Base-by-base conservation (phyloP, 2,888 invertebrate species). In the Resseliella maxima region DNA sequence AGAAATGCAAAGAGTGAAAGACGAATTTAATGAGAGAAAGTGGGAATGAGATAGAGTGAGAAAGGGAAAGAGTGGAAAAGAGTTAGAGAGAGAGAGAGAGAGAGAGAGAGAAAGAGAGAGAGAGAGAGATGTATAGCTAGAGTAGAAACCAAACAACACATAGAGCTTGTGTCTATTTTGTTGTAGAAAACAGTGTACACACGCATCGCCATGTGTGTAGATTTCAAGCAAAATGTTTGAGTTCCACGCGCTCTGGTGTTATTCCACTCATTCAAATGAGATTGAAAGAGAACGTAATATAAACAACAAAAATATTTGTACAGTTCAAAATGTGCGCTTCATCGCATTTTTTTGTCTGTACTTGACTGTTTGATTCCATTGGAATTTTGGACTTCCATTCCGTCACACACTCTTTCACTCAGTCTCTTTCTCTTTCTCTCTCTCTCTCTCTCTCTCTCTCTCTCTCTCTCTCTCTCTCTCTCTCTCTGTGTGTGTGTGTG, bases 251-350 rank as follows among this genome's bases (percentile, higher is more conserved):
- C 72, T 59, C 10, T 72, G 31, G 31, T 72, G 72, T 15, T 15
- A 31, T 72, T 72, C 3, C 72, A 72, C n/a, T 72, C 72, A 27
- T 8, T 31, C 15, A 8, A 3, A 72, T 72, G 31, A 3, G 31
- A 27, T 27, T 15, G 31, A 72, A 31, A 72, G 72, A 18, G 72
- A 72, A 8, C 72, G 72, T 31, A 15, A 72, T 72, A 72, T 72
- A 72, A 72, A 72, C 72, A 72, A 72, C 72, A 18, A 72, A 72
- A 72, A 72, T 72, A 31, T 72, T 72, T 72, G 31, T 31, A 72
- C 72, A 72, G 72, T 72, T 15, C 1, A 72, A 72, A 72, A 72
- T 72, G 72, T 72, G 72, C 72, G 72, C 72, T 50, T 50, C 15
- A 50, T 41, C 41, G n/a, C n/a, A 41, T 41, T 41, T 41, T 41